Evolutionary conservation across 1,140 invertebrate species (phyloP), one percentile per base, ranked within the genome.

Genomic region (Platorchestia sp.): DNA sequence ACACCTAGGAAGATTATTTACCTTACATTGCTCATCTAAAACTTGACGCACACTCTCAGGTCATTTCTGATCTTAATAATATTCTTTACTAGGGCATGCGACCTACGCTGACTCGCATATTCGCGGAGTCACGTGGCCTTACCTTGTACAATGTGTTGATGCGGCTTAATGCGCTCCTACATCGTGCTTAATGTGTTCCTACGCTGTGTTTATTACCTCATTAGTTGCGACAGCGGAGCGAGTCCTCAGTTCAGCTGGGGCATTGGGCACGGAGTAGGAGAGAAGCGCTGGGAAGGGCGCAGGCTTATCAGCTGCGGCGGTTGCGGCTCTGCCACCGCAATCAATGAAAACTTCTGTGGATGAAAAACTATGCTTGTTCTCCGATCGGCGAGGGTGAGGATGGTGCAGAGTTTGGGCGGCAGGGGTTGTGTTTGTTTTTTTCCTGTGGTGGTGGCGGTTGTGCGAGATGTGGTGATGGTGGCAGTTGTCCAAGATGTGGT

Each of bases 261-360:
- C 1, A 27, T n/a, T n/a, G 59, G 59, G 27, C 14, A 51, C 6
- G 47, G 47, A 51, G 47, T 7, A 19, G 19, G 47, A 19, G 47
- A 51, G 47, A 19, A 51, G 19, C 19, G 47, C 6, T 7, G 47
- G 19, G 47, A 19, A 75, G 59, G 59, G 36, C 27, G 59, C 59
- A 75, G 27, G 87, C 41, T 42, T 41, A 90, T 90, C 87, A 90
- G 87, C 87, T 16, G 41, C 87, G 41, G 87, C 87, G 0, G 87
- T 41, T 43, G 27, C 87, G 87, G 19, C 87, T 42, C 87, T 36
- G 14, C 87, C 19, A 3, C 87, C 41, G 27, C 87, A 90, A 90
- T 90, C 87, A 90, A 90, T 42, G 87, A 90, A 90, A 90, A 90
- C 41, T 90, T 90, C 27, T 14, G 87, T 45, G 87, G 19, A 42